Evolutionary conservation across 2,888 invertebrate genomes (phyloP).

Genomic region (Piscicola geometra): DNA sequence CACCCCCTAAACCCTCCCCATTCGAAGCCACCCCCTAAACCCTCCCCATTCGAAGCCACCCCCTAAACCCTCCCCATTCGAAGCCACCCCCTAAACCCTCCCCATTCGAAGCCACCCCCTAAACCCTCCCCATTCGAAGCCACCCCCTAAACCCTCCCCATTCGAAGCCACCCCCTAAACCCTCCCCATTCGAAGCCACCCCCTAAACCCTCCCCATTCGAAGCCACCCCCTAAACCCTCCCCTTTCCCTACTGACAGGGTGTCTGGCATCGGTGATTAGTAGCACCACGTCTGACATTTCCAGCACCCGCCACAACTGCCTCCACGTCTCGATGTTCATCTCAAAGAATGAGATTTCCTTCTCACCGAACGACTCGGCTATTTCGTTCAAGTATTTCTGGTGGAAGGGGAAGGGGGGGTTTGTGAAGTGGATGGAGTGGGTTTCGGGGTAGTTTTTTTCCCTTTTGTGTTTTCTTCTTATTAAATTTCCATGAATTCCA

Average conservation of each 20-base stretch:
- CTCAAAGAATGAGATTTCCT: slow-evolving; percentile 79
- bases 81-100: too few species aligned
- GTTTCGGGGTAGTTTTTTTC: neutral
- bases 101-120: too few species aligned
- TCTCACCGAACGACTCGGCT: slow-evolving; percentile 63
- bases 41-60: too few species aligned
- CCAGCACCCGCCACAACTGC: slow-evolving; percentile 88
- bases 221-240: neutral
- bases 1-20: too few species aligned
- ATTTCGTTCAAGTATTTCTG: slow-evolving; percentile 72
- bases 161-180: too few species aligned
- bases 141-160: too few species aligned
- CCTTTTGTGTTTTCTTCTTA: neutral
- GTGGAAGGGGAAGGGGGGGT: slow-evolving; percentile 25
- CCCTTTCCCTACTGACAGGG: slow-evolving; percentile 47
- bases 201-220: too few species aligned
- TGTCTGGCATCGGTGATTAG: slow-evolving; percentile 75
- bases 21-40: too few species aligned
- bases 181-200: too few species aligned
- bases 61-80: too few species aligned
- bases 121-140: too few species aligned
- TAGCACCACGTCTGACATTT: slow-evolving; percentile 84
- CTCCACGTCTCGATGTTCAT: slow-evolving; percentile 92
- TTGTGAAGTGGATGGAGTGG: neutral
- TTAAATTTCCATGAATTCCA: neutral